A percentile compares a stretch with the other conserved stretches of the same genome.
Conservation (phyloP, 2,888 invertebrate species). For the Carcina quercana region DNA sequence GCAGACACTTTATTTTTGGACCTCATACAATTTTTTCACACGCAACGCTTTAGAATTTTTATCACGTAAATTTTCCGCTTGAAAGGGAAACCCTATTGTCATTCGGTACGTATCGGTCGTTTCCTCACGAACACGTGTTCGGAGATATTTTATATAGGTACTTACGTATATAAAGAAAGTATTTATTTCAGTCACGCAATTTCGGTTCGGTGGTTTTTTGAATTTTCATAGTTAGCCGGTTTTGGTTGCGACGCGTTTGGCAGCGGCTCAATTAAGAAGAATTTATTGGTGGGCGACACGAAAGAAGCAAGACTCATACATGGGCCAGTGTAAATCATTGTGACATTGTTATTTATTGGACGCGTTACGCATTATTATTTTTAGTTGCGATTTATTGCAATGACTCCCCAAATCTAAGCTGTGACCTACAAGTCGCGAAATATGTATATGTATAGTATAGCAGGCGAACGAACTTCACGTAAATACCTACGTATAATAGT, state of each 20-base stretch:
- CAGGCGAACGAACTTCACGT: too few relatives aligned
- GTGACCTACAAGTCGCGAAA: too few relatives aligned
- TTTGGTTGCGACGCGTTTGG: slow-evolving; percentile 28
- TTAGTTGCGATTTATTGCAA: too few relatives aligned
- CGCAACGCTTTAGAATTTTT: slow-evolving; percentile 66
- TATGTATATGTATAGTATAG: too few relatives aligned
- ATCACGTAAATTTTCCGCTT: slow-evolving; percentile 73
- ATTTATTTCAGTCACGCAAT: slow-evolving; percentile 69
- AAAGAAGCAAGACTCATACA: slow-evolving; percentile 26
- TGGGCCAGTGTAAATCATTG: too few relatives aligned
- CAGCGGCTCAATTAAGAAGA: slow-evolving; percentile 41
- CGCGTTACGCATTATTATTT: too few relatives aligned
- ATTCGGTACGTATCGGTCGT: slow-evolving; percentile 56
- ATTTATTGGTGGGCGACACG: slow-evolving; percentile 48
- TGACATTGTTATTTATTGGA: too few relatives aligned
- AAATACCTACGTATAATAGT: too few relatives aligned
- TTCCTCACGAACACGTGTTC: slow-evolving; percentile 70
- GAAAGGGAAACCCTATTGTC: slow-evolving; percentile 72
- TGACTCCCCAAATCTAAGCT: too few relatives aligned
- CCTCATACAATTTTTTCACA: slow-evolving; percentile 67
- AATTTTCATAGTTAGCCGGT: slow-evolving; percentile 43
- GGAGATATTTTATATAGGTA: slow-evolving; percentile 43
- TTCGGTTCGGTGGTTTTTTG: slow-evolving; percentile 47
- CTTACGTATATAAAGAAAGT: slow-evolving; percentile 42
- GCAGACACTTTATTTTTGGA: slow-evolving; percentile 66